Evolutionary conservation across 2,113 vertebrate genomes (phyloP).

Genomic region (Ceyx margarethae): DNA sequence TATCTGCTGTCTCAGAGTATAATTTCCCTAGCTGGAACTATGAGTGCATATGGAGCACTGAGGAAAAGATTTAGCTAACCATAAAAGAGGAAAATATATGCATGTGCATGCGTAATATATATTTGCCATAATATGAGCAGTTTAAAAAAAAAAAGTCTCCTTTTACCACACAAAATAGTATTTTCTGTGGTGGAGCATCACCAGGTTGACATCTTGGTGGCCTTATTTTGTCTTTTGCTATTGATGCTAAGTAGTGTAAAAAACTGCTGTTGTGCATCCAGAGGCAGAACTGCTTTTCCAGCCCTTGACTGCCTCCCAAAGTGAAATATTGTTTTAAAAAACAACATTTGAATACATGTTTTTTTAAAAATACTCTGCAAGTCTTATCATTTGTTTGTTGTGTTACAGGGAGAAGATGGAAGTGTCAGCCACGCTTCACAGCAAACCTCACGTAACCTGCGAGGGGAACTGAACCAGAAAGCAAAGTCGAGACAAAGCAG

Average conservation of each 20-base stretch:
- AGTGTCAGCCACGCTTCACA: background rate
- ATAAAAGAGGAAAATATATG: background rate
- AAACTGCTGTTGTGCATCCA: background rate
- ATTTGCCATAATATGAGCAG: background rate
- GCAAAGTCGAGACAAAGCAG: background rate
- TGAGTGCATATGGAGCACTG: conserved; percentile 19
- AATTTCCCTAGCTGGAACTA: conserved; percentile 41
- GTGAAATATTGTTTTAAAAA: background rate
- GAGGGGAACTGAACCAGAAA: conserved; percentile 22
- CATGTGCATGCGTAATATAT: background rate
- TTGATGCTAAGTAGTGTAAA: background rate
- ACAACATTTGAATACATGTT: background rate
- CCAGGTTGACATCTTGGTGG: background rate
- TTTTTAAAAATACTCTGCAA: background rate
- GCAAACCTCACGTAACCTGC: background rate
- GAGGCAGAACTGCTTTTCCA: background rate
- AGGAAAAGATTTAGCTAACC: background rate
- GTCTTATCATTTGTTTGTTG: background rate
- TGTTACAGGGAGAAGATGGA: conserved; percentile 38
- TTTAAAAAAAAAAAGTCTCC: background rate
- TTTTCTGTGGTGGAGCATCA: background rate
- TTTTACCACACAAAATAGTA: background rate
- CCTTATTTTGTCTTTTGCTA: conserved; percentile 15
- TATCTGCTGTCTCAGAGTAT: conserved; percentile 56
- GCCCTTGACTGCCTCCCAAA: background rate